Conservation (phyloP, 1,140 invertebrate genomes). For the Brachionus calyciflorus region DNA sequence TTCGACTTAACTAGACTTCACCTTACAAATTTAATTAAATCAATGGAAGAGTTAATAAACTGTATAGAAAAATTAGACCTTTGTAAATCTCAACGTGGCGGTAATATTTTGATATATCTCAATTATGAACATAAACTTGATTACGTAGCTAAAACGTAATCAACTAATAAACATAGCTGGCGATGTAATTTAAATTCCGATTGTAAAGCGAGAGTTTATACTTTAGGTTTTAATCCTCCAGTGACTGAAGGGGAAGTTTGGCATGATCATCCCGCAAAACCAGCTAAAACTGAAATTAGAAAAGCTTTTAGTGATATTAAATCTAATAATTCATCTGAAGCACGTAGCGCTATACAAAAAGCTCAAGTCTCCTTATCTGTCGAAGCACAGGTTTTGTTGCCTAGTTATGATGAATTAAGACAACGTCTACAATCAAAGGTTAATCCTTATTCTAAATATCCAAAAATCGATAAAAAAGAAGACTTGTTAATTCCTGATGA, state of each 20-base stretch:
- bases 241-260: background rate
- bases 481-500: too few relatives aligned
- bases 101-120: background rate
- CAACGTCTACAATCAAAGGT: background rate
- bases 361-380: background rate
- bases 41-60: background rate
- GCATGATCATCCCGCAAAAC: background rate
- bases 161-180: background rate
- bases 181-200: background rate
- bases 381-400: background rate
- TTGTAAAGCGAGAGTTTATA: constrained; percentile 1
- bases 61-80: background rate
- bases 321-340: background rate
- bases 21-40: background rate
- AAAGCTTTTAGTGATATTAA: background rate
- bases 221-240: background rate
- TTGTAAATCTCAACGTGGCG: constrained; percentile 1
- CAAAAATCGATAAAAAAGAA: too few relatives aligned
- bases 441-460: background rate
- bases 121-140: background rate
- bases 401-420: background rate
- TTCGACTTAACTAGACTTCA: background rate
- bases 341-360: background rate
- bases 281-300: background rate
- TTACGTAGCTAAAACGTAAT: constrained; percentile 1